Evolutionary conservation across 2,888 invertebrate genomes (phyloP).

Genomic region (Neoscelio sp.): DNA sequence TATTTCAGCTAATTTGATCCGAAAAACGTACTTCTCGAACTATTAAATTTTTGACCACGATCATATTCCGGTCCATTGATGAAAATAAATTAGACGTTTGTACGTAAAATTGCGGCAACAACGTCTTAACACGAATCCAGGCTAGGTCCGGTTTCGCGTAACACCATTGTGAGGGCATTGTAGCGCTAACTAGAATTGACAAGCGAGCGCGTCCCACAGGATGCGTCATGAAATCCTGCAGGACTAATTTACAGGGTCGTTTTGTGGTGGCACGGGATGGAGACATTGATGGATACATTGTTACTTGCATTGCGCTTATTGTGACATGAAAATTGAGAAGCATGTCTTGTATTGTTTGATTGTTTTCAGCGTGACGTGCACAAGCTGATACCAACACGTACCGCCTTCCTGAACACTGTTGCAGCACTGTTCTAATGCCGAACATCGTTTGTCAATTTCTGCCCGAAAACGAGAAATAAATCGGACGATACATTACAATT

Average conservation of each 20-base stretch:
- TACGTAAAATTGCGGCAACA: conserved; percentile 46
- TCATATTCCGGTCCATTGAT: conserved; percentile 26
- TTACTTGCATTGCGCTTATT: conserved; percentile 76
- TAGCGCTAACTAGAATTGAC: conserved; percentile 78
- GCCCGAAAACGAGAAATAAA: too few species aligned
- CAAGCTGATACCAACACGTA: conserved; percentile 28
- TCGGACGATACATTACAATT: conserved; percentile 27
- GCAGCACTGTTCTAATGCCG: too few species aligned
- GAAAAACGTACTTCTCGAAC: conserved; percentile 8
- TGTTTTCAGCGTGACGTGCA: conserved; percentile 75
- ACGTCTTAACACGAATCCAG: conserved; percentile 50
- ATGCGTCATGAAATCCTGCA: conserved; percentile 77
- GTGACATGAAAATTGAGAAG: conserved; percentile 78
- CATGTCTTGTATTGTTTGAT: conserved; percentile 77
- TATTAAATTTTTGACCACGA: conserved; percentile 7
- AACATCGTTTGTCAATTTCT: too few species aligned
- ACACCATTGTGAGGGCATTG: conserved; percentile 75
- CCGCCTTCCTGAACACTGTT: conserved; percentile 6
- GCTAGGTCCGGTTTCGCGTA: conserved; percentile 72
- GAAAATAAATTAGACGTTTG: conserved; percentile 52
- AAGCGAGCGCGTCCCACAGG: conserved; percentile 76
- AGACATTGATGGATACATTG: conserved; percentile 81
- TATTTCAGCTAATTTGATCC: conserved; percentile 37
- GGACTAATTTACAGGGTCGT: conserved; percentile 80
- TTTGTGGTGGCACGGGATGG: conserved; percentile 70